A percentile compares a stretch with the other conserved stretches of the same genome.
Evolutionary conservation across 2,113 vertebrate genomes (phyloP).

Genomic region (Nothoprocta pentlandii): DNA sequence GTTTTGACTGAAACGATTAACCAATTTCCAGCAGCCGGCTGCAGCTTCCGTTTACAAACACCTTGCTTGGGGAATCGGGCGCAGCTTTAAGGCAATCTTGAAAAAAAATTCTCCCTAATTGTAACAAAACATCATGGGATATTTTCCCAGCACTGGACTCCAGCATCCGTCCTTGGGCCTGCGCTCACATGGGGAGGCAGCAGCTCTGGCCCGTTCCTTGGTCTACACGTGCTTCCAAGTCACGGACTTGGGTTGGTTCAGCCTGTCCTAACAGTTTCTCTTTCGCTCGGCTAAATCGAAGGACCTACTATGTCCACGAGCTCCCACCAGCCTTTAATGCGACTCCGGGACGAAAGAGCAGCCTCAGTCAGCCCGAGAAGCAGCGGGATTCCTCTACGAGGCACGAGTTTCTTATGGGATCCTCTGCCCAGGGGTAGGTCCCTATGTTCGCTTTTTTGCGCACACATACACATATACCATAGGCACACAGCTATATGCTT

Average conservation of each 20-base stretch:
- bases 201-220: not conserved
- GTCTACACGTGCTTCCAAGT: not conserved
- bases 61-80: not conserved
- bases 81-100: slow-evolving; percentile 38
- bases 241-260: not conserved
- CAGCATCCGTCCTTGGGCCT: not conserved
- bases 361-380: not conserved
- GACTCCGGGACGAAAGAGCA: not conserved
- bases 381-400: rapidly evolving
- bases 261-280: not conserved
- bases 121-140: not conserved
- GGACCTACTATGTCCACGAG: not conserved
- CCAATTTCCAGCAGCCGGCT: not conserved
- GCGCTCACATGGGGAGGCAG: not conserved
- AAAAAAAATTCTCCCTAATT: not conserved
- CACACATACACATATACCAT: not conserved
- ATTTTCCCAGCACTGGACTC: not conserved
- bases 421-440: not conserved
- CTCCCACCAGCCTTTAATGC: not conserved
- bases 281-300: not conserved
- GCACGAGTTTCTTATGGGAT: not conserved
- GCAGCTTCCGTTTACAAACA: slow-evolving; percentile 32
- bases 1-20: slow-evolving; percentile 44
- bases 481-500: not conserved
- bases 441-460: not conserved